A percentile compares a stretch with the other conserved stretches of the same genome.
phyloP scores from a whole-genome alignment of 2,113 vertebrate genomes.

The Catagonus wagneri region DNA sequence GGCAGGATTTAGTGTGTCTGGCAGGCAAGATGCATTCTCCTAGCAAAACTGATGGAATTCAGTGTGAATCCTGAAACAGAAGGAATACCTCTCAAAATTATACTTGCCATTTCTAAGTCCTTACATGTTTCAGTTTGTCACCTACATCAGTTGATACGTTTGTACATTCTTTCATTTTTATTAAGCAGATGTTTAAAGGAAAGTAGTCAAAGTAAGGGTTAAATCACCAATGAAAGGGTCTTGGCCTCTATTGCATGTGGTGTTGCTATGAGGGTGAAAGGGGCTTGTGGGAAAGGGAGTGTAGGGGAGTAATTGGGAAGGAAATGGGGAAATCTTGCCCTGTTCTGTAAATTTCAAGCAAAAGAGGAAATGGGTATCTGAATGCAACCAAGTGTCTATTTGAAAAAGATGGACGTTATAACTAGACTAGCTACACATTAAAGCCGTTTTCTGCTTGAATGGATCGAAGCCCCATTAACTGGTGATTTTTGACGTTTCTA shows the following conservation, averaged over 20 bases:
- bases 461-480: not conserved
- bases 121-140: not conserved
- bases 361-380: not conserved
- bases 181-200: not conserved
- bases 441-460: not conserved
- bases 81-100: not conserved
- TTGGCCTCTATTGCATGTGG: not conserved
- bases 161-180: not conserved
- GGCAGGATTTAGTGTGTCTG: not conserved
- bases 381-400: not conserved
- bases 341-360: not conserved
- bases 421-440: not conserved
- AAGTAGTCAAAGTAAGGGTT: not conserved
- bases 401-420: not conserved
- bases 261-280: not conserved
- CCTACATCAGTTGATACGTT: not conserved
- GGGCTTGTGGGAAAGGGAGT: not conserved
- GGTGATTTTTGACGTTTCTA: not conserved
- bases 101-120: not conserved
- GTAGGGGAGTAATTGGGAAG: not conserved
- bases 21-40: not conserved
- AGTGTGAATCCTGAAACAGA: not conserved
- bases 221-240: not conserved
- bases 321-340: not conserved
- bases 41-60: constrained; percentile 7